Conservation (phyloP, 1,140 invertebrate genomes). For the Varroa destructor region DNA sequence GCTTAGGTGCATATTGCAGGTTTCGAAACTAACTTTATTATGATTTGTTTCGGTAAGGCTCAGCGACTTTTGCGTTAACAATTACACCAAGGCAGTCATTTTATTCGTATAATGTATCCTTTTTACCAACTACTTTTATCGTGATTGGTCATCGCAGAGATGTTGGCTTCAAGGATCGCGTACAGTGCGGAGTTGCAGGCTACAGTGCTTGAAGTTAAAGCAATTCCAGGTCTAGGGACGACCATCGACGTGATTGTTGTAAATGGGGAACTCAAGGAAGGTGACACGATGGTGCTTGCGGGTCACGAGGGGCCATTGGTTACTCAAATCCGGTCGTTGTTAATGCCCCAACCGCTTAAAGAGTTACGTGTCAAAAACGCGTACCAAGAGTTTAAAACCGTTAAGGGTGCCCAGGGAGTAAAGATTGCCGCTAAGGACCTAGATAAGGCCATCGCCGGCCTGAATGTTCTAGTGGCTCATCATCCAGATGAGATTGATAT, state of each 20-base stretch:
- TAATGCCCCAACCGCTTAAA: conserved; percentile 95
- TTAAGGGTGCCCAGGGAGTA: conserved; percentile 89
- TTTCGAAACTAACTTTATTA: too few relatives aligned
- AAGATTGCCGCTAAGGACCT: conserved; percentile 96
- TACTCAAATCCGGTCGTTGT: conserved; percentile 85
- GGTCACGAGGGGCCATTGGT: conserved; percentile 96
- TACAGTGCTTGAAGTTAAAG: conserved; percentile 97
- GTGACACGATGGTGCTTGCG: conserved; percentile 84
- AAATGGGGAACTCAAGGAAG: conserved; percentile 80
- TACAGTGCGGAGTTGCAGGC: conserved; percentile 87
- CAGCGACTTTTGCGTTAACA: too few relatives aligned
- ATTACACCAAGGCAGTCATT: too few relatives aligned
- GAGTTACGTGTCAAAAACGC: conserved; percentile 94
- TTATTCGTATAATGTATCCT: too few relatives aligned
- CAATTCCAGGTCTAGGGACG: conserved; percentile 88
- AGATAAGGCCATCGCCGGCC: conserved; percentile 87
- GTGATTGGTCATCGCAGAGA: conserved; percentile 35
- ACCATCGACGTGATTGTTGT: conserved; percentile 98
- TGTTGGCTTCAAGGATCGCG: conserved; percentile 73
- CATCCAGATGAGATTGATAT: conserved; percentile 86
- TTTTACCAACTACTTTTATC: too few relatives aligned
- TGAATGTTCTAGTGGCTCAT: conserved; percentile 66
- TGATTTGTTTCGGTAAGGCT: too few relatives aligned
- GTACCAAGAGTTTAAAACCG: conserved; percentile 87
- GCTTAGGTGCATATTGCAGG: too few relatives aligned